A percentile compares a stretch with the other conserved stretches of the same genome.
These are phyloP conservation scores for Akabosia matsudoensis DNA, from an alignment of 1,140 invertebrate genomes.

Conservation along the genomic window DNA sequence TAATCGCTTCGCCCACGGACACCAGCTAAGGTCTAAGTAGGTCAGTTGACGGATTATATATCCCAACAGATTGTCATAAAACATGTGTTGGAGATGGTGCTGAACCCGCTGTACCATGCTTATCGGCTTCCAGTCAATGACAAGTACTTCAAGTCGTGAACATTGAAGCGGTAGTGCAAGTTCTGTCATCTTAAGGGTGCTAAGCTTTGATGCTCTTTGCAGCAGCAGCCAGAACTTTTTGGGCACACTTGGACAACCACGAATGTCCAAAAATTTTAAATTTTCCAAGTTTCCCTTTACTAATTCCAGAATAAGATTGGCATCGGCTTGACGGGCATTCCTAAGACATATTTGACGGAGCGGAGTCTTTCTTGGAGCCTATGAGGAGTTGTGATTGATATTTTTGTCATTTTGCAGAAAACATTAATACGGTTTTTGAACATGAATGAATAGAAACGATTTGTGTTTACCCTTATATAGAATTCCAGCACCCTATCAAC, in stretches of 20 bases:
- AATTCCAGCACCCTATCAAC: neutral
- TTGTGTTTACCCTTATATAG: neutral
- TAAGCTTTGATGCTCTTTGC: neutral
- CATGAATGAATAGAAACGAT: no score
- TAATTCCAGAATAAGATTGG: neutral
- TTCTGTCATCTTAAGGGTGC: neutral
- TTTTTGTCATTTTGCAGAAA: no score
- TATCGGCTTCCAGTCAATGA: neutral
- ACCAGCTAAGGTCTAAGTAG: constrained; percentile 1
- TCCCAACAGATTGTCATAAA: neutral
- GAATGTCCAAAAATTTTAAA: neutral
- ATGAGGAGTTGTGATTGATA: no score
- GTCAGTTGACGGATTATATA: neutral
- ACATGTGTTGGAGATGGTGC: neutral
- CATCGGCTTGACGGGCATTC: neutral
- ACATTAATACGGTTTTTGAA: no score
- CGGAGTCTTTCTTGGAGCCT: neutral
- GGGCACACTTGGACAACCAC: neutral
- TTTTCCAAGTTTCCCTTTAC: neutral
- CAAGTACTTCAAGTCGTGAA: neutral
- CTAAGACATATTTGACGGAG: neutral
- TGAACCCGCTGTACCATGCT: neutral
- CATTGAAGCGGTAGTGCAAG: neutral
- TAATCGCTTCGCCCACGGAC: neutral
- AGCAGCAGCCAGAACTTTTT: neutral